phyloP scores from a whole-genome alignment of 35 echinoderm and acorn worm genomes.

The Amphiura filiformis region DNA sequence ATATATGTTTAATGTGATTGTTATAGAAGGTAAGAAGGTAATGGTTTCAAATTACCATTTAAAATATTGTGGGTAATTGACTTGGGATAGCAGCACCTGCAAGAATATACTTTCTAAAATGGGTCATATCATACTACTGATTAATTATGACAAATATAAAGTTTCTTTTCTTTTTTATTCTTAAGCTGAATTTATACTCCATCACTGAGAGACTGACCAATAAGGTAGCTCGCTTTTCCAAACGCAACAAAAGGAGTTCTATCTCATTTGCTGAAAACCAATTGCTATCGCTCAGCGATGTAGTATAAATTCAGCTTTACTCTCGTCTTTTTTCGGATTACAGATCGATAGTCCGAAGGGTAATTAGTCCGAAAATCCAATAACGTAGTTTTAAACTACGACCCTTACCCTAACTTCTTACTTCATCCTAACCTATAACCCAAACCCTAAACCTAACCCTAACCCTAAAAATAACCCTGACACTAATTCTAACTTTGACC shows the following conservation, averaged over 20 bases:
- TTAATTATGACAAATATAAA: not conserved
- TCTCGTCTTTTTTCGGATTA: too few species aligned
- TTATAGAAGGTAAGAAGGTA: not conserved
- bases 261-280: not conserved
- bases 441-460: not conserved
- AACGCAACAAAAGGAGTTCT: not conserved
- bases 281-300: too few species aligned
- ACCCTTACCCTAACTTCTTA: not conserved
- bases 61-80: not conserved
- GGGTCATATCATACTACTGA: not conserved
- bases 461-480: not conserved
- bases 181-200: too few species aligned
- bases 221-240: not conserved
- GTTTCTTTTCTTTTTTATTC: too few species aligned
- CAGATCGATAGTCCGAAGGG: too few species aligned
- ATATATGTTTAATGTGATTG: conserved; percentile 51
- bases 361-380: too few species aligned
- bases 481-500: not conserved
- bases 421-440: not conserved
- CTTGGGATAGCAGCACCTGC: not conserved
- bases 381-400: too few species aligned
- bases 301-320: too few species aligned
- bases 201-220: not conserved
- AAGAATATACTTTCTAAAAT: too few species aligned
- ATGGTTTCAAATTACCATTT: not conserved